Evolutionary conservation across 2,888 invertebrate species (phyloP).

Genomic region (Piscicola geometra): DNA sequence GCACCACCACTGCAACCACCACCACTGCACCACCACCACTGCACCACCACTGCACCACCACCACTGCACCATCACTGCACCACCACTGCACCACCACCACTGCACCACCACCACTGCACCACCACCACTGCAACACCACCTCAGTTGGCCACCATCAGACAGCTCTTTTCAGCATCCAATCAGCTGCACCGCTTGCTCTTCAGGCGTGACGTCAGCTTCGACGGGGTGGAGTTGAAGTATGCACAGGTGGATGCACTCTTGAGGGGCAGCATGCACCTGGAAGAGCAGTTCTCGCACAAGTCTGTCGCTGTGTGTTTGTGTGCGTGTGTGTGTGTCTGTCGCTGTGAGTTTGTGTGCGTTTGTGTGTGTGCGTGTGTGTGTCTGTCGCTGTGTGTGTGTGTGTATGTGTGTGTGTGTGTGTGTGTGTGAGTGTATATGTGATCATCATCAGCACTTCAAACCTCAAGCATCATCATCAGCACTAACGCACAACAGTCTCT

Average conservation of each 20-base stretch:
- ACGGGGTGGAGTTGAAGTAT: not conserved
- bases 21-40: too few species aligned
- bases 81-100: too few species aligned
- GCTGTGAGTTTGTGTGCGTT: not conserved
- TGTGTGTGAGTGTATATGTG: not conserved
- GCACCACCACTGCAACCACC: too few species aligned
- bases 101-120: too few species aligned
- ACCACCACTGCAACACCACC: not conserved
- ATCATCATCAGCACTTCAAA: not conserved
- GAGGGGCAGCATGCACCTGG: conserved; percentile 1
- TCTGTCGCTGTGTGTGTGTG: not conserved
- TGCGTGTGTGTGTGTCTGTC: not conserved
- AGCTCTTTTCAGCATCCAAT: conserved; percentile 1
- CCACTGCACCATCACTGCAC: too few species aligned
- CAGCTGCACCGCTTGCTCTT: conserved; percentile 20
- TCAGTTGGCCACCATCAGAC: conserved; percentile 7
- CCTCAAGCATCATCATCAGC: conserved; percentile 53
- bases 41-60: too few species aligned
- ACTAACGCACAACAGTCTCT: conserved; percentile 76
- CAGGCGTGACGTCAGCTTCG: not conserved
- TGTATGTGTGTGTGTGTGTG: not conserved
- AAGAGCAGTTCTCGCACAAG: conserved; percentile 22
- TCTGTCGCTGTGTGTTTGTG: not conserved
- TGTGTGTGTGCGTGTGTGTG: not conserved
- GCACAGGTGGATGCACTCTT: not conserved